Conservation (phyloP, 2,113 vertebrate genomes). For the Passerina amoena region DNA sequence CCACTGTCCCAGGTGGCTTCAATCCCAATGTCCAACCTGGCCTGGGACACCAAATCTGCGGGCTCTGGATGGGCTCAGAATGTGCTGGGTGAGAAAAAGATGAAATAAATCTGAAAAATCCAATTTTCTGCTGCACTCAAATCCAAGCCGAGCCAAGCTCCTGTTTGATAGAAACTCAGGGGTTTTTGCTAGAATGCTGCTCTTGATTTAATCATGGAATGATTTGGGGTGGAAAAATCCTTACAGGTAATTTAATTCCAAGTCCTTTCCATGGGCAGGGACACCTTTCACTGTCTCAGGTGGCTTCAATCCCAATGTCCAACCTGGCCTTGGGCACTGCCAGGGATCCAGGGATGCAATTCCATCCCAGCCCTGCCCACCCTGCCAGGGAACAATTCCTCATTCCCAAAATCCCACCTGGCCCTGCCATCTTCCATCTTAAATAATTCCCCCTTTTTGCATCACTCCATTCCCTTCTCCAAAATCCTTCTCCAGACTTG, state of each 20-base stretch:
- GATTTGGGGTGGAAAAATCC: background rate
- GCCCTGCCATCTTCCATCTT: fast-evolving
- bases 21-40: background rate
- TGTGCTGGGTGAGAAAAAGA: too few relatives aligned
- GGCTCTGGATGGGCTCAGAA: too few relatives aligned
- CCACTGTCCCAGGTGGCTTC: background rate
- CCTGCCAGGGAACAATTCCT: background rate
- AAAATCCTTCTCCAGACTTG: background rate
- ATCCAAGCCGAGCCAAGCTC: background rate
- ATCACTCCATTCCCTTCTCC: background rate
- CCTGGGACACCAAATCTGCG: too few relatives aligned
- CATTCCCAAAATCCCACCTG: fast-evolving
- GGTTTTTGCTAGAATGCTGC: background rate
- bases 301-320: background rate
- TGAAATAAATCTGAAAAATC: too few relatives aligned
- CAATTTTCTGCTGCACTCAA: background rate
- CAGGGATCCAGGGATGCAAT: background rate
- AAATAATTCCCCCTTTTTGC: background rate
- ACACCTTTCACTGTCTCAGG: background rate
- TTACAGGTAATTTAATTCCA: background rate
- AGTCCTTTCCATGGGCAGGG: background rate
- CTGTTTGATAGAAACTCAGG: fast-evolving
- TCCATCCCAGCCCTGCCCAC: background rate
- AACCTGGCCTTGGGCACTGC: background rate
- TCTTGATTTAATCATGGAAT: background rate